Conservation (phyloP, 2,797 vertebrate genomes). For the Pantherophis vulpinus region DNA sequence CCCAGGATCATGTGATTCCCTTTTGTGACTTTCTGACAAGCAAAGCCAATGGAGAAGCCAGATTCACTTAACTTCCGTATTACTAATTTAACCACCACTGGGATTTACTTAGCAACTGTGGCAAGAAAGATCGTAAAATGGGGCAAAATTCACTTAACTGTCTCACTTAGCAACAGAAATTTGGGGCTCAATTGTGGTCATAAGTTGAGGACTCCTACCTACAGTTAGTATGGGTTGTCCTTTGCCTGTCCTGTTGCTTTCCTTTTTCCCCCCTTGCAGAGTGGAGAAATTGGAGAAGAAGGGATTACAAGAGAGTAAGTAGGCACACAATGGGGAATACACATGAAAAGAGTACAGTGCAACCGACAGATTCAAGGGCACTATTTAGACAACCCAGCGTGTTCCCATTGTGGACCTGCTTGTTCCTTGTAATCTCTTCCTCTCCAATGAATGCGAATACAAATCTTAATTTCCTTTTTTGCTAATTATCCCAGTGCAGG, state of each 20-base stretch:
- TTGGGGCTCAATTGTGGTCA: background rate
- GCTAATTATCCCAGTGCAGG: background rate
- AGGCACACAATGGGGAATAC: background rate
- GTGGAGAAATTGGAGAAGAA: background rate
- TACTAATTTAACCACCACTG: background rate
- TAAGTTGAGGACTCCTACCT: background rate
- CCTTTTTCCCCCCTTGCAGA: background rate
- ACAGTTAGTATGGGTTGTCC: background rate
- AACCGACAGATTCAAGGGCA: background rate
- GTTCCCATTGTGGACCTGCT: background rate
- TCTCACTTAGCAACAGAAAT: background rate
- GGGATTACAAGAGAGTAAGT: background rate
- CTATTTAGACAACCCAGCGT: background rate
- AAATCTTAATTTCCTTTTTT: background rate
- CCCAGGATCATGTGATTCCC: no score
- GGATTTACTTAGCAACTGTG: background rate
- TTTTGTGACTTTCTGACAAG: background rate
- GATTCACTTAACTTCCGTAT: background rate
- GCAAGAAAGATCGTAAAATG: background rate
- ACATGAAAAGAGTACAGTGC: background rate
- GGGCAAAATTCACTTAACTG: background rate
- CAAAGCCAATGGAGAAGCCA: background rate
- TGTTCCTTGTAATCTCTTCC: background rate
- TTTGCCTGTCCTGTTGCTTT: background rate
- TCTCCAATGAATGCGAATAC: background rate